These are phyloP conservation scores for Pseudopodoces humilis DNA, from an alignment of 2,113 vertebrate genomes.

Conservation along the genomic window DNA sequence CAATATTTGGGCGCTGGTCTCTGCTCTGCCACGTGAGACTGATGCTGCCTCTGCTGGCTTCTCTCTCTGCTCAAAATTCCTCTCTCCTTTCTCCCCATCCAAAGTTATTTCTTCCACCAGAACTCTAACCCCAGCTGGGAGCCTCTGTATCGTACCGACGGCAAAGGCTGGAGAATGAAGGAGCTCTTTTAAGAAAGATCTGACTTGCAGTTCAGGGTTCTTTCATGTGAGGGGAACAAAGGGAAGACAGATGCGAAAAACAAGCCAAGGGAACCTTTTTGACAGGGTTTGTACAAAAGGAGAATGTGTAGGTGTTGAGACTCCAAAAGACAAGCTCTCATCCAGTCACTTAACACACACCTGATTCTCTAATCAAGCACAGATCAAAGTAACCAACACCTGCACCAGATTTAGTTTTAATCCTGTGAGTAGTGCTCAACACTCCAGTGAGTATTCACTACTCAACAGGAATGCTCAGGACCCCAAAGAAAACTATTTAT, in stretches of 20 bases:
- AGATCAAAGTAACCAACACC: background rate
- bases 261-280: background rate
- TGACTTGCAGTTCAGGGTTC: background rate
- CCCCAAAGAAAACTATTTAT: background rate
- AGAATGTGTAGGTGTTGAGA: background rate
- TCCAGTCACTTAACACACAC: background rate
- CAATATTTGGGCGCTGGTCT: background rate
- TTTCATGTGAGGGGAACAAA: background rate
- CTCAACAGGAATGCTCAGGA: background rate
- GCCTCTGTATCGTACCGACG: accelerated
- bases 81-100: background rate
- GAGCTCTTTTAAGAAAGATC: background rate
- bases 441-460: background rate
- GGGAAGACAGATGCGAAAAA: background rate
- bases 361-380: background rate
- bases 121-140: background rate
- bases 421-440: background rate
- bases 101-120: background rate
- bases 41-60: background rate
- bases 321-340: background rate
- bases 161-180: background rate
- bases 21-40: background rate
- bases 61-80: background rate
- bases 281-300: background rate
- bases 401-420: background rate